Evolutionary conservation across 2,888 invertebrate genomes (phyloP), one percentile per base, ranked within the genome.

Genomic region (Rutpela maculata): DNA sequence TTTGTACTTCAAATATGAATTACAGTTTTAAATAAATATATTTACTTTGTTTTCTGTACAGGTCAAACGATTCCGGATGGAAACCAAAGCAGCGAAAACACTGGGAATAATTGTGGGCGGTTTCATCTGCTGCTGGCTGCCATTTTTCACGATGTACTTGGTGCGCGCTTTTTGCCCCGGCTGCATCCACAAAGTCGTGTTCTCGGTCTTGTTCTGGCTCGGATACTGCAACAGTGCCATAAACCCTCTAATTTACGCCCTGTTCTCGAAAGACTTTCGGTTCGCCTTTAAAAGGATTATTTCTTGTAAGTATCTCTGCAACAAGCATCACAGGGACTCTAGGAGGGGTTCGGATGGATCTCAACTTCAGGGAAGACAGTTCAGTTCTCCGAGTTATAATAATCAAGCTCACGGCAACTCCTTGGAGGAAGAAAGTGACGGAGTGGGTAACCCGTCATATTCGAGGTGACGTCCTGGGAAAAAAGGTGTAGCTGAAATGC

Each of bases 141-240:
- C 98, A 0, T 99, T 99, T 91, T 98, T 99, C 91, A 97, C 97
- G 63, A 96, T 98, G 91, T 98, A 98, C 89, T 93, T 98, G 66
- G 93, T 98, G 74, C 92, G 97, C 12, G 98, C 97, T 0, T 98
- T 97, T 89, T 97, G 96, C 88, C 94, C 93, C 60, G 93, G 95
- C 78, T 97, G 97, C 89, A 96, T 98, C 56, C 94, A 95, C 80
- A 94, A 95, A 0, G 91, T 97, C 75, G 92, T 97, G 74, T 98
- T 98, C 91, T 96, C 97, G 12, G 93, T 98, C 35, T 93, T 98
- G 19, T 98, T 99, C 91, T 99, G 99, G 98, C 92, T 99, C 80
- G 99, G 99, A 1, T 99, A 99, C 91, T 97, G 98, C 91, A 99
- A 99, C 90, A 97, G 97, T 0, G 98, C 98, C 5, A 95, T 98